These are phyloP conservation scores for Stigmatopora nigra DNA, from an alignment of 2,113 vertebrate genomes.

Conservation along the genomic window DNA sequence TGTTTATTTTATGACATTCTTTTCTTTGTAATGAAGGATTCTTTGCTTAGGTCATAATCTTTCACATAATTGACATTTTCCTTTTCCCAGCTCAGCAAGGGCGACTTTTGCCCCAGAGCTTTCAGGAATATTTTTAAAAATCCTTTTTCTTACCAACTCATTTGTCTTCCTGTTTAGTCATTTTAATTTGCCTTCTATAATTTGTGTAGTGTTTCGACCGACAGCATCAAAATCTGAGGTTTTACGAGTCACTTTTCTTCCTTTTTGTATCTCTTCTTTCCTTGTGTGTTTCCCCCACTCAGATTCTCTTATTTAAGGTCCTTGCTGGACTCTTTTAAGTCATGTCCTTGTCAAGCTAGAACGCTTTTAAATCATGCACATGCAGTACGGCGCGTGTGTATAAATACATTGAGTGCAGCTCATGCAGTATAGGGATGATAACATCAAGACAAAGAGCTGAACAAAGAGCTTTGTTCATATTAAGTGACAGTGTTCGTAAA, in stretches of 20 bases:
- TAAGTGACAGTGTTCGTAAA: conserved; percentile 27
- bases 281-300: conserved; percentile 37
- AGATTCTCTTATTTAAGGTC: conserved; percentile 13
- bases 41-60: conserved; percentile 39
- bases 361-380: conserved; percentile 14
- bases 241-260: conserved; percentile 55
- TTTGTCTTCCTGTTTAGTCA: conserved; percentile 64
- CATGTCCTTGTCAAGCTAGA: conserved; percentile 44
- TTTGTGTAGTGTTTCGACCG: conserved; percentile 69
- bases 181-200: conserved; percentile 72
- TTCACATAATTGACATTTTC: conserved; percentile 42
- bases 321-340: conserved; percentile 37
- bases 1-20: conserved; percentile 14
- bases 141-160: conserved; percentile 25
- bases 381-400: conserved; percentile 23
- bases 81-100: conserved; percentile 23
- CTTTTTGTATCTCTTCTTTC: conserved; percentile 48
- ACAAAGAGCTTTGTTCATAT: conserved; percentile 30
- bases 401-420: conserved; percentile 28
- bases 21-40: conserved; percentile 46
- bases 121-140: conserved; percentile 48
- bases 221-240: conserved; percentile 62
- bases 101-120: conserved; percentile 46
- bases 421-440: conserved; percentile 21
- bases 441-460: conserved; percentile 42